A percentile compares a stretch with the other conserved stretches of the same genome.
These are phyloP conservation scores for Alfaro cultratus DNA, from an alignment of 2,797 vertebrate species.

Conservation along the genomic window DNA sequence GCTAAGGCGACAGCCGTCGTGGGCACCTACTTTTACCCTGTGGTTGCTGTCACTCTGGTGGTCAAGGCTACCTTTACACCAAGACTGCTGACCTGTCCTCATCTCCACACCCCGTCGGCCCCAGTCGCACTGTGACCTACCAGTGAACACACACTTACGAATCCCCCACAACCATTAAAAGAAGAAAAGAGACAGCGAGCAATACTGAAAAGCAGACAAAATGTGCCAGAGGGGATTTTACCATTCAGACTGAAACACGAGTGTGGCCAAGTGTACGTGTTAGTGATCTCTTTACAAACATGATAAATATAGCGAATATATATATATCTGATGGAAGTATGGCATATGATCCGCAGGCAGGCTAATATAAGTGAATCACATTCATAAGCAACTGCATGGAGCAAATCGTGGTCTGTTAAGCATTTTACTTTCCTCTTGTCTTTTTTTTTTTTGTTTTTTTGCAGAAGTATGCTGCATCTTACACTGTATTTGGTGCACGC, in stretches of 20 bases:
- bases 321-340: constrained; percentile 64
- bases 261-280: constrained; percentile 46
- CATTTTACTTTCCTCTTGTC: constrained; percentile 72
- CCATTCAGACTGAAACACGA: constrained; percentile 53
- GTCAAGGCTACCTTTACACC: constrained; percentile 53
- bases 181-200: constrained; percentile 60
- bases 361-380: constrained; percentile 54
- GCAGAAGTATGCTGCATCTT: constrained; percentile 59
- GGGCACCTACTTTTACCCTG: constrained; percentile 45
- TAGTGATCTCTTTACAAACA: constrained; percentile 64
- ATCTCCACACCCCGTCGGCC: constrained; percentile 57
- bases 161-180: constrained; percentile 22
- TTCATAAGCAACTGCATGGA: constrained; percentile 82
- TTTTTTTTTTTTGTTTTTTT: constrained; percentile 65
- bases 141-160: constrained; percentile 37
- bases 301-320: constrained; percentile 50
- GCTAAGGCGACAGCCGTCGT: constrained; percentile 54
- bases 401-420: constrained; percentile 48
- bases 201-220: constrained; percentile 66
- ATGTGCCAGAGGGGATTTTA: constrained; percentile 60
- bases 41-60: constrained; percentile 50
- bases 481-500: constrained; percentile 71
- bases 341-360: constrained; percentile 58
- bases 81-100: constrained; percentile 62
- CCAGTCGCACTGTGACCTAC: constrained; percentile 66